Evolutionary conservation across 2,888 invertebrate genomes (phyloP), one percentile per base, ranked within the genome.

Genomic region (Cosmia pyralina): DNA sequence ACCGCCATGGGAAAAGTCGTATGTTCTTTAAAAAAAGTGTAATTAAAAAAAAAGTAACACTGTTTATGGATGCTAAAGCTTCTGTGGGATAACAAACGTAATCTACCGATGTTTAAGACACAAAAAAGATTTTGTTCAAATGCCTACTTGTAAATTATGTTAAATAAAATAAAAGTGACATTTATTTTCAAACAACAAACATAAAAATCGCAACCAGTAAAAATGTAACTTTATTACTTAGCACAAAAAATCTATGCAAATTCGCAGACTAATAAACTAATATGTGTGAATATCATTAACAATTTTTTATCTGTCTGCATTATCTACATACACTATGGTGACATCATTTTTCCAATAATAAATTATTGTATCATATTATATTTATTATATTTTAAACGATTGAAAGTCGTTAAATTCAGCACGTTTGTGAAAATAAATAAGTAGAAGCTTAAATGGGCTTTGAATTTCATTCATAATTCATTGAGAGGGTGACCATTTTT

Each of bases 211-310:
- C 17, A 13, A 57, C 22, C 28, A 48, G 11, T 57, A 17, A 60
- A 34, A 17, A 13, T 62, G 6, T 52, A 57, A 77, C 17, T 65
- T 70, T 77, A 74, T 63, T 63, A 62, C 34, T 55, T 7, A 3
- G 11, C 28, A 59, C 58, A 71, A 69, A 76, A 81, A 70, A 57
- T 4, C 0, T 59, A 77, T 73, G 81, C 58, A 65, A 81, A 81
- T 72, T 58, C 7, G 28, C 19, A 55, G 60, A 69, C 77, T 63
- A 81, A 73, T 70, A 75, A 77, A 68, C 60, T 76, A 41, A 62
- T 52, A 52, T 34, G 13, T 50, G 60, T 62, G 66, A 70, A 69
- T 80, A 15, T 55, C 48, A 69, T 72, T 75, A 60, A 34, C 0
- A 13, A 10, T 65, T 70, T 72, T 81, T 77, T 70, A 46, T 55